phyloP scores from a whole-genome alignment of 2,888 invertebrate species.

The Cheilosia grossa region DNA sequence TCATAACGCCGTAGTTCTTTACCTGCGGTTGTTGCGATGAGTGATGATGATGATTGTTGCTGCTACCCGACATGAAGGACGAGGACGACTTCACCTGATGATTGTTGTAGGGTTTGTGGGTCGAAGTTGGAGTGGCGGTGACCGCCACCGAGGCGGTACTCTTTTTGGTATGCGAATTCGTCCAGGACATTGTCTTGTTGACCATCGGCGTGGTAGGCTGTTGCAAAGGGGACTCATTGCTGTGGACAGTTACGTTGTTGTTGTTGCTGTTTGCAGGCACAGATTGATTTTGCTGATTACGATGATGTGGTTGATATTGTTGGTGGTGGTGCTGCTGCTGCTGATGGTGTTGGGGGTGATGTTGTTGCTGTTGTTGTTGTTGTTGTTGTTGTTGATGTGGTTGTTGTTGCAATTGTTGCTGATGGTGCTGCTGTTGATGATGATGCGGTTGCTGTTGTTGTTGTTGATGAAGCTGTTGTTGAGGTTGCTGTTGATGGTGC shows the following conservation, averaged over 20 bases:
- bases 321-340: conserved; percentile 76
- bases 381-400: conserved; percentile 75
- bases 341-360: conserved; percentile 77
- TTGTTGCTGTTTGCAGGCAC: conserved; percentile 58
- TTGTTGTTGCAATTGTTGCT: conserved; percentile 75
- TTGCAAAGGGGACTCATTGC: conserved; percentile 59
- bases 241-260: conserved; percentile 58
- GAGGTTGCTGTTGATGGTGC: conserved; percentile 62
- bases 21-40: conserved; percentile 81
- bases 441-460: conserved; percentile 47
- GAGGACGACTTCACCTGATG: conserved; percentile 82
- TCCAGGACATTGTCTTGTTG: conserved; percentile 82
- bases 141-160: conserved; percentile 82
- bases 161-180: conserved; percentile 82
- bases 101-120: conserved; percentile 83
- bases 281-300: conserved; percentile 66
- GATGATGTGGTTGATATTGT: conserved; percentile 75
- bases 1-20: conserved; percentile 81
- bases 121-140: conserved; percentile 83
- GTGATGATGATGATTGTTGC: conserved; percentile 63
- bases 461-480: conserved; percentile 47
- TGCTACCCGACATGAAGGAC: conserved; percentile 82
- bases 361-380: conserved; percentile 77
- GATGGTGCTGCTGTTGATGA: conserved; percentile 74
- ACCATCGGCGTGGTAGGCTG: conserved; percentile 69